Evolutionary conservation across 2,888 invertebrate genomes (phyloP).

Genomic region (Pollenia amentaria): DNA sequence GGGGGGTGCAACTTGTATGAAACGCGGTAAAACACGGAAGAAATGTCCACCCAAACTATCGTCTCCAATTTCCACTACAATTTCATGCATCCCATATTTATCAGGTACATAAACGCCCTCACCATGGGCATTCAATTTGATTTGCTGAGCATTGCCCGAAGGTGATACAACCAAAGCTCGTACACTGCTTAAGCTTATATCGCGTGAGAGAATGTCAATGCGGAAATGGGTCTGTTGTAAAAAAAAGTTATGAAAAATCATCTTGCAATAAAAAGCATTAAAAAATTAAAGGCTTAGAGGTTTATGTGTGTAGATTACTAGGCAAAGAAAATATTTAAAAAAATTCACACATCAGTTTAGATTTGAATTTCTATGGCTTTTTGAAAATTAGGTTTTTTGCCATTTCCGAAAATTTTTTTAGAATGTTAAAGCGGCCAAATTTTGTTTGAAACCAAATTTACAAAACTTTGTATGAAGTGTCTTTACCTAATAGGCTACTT

Average conservation of each 20-base stretch:
- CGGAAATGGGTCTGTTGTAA: conserved; percentile 89
- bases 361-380: too few species aligned
- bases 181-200: conserved; percentile 90
- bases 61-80: conserved; percentile 88
- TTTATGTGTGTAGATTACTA: too few species aligned
- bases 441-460: too few species aligned
- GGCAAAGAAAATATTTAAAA: too few species aligned
- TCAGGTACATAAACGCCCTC: conserved; percentile 94
- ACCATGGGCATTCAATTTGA: conserved; percentile 89
- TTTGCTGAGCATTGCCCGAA: conserved; percentile 88
- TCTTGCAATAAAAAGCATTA: neutral
- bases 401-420: too few species aligned
- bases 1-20: conserved; percentile 94
- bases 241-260: conserved; percentile 76
- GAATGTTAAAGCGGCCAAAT: too few species aligned
- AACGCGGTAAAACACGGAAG: conserved; percentile 94
- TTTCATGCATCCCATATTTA: conserved; percentile 96
- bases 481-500: too few species aligned
- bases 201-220: conserved; percentile 89
- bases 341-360: too few species aligned
- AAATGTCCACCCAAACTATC: conserved; percentile 88
- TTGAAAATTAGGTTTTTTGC: too few species aligned
- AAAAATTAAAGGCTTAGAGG: too few species aligned
- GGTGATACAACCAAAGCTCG: conserved; percentile 92
- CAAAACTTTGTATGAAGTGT: too few species aligned